Evolutionary conservation across 2,113 vertebrate genomes (phyloP).

Genomic region (Emydocephalus ijimae): DNA sequence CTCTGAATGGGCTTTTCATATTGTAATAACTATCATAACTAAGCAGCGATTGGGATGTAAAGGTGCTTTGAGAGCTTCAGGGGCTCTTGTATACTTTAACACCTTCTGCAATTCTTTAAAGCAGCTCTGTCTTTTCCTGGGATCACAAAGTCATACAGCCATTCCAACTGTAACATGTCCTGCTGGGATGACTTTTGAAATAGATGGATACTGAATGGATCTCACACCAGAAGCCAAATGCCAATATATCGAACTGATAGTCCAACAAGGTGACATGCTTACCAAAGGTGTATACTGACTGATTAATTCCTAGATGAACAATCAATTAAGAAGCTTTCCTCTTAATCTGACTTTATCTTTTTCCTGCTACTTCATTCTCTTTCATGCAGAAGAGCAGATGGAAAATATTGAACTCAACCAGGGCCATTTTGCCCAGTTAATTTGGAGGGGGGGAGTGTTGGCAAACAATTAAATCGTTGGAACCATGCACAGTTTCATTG

Average conservation of each 20-base stretch:
- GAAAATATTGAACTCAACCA: background rate
- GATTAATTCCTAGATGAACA: background rate
- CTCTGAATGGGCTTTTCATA: background rate
- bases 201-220: background rate
- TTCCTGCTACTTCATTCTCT: background rate
- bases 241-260: background rate
- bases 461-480: background rate
- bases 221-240: background rate
- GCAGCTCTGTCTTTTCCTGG: background rate
- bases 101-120: background rate
- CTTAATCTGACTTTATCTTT: background rate
- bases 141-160: background rate
- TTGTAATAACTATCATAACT: background rate
- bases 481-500: background rate
- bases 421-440: background rate
- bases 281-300: background rate
- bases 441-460: background rate
- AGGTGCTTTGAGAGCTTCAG: background rate
- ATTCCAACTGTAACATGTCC: background rate
- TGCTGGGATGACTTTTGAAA: background rate
- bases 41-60: background rate
- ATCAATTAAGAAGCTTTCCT: background rate
- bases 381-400: background rate
- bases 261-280: background rate
- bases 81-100: background rate